Conservation (phyloP, 1,140 invertebrate genomes). For the Tetramorium simillimum region DNA sequence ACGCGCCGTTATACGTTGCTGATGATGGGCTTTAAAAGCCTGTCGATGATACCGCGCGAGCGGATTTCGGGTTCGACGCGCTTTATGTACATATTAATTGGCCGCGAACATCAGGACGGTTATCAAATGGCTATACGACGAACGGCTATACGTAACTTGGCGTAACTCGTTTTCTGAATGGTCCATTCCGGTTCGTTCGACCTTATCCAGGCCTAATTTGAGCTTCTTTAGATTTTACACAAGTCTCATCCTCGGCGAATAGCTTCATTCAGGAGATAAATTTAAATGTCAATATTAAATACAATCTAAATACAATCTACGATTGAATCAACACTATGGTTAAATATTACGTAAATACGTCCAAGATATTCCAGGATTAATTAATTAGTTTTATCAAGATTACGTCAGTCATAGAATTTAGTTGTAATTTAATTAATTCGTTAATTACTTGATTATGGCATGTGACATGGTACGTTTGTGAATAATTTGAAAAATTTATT, state of each 20-base stretch:
- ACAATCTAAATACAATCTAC: background rate
- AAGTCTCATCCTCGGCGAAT: background rate
- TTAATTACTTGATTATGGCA: background rate
- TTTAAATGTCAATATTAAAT: too few relatives aligned
- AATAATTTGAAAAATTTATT: background rate
- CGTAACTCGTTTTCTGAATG: constrained; percentile 1
- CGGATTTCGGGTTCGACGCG: constrained; percentile 30
- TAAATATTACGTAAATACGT: background rate
- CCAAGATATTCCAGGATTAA: background rate
- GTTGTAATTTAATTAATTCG: background rate
- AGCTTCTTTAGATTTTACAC: constrained; percentile 5
- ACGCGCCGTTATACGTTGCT: background rate
- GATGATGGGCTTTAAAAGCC: constrained; percentile 28
- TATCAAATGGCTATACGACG: background rate
- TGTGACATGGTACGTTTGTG: background rate
- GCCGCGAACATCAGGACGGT: background rate
- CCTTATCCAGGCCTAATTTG: background rate
- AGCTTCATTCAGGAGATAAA: background rate
- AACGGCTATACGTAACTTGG: background rate
- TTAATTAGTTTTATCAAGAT: background rate
- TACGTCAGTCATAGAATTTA: background rate
- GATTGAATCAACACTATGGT: background rate
- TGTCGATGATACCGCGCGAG: background rate
- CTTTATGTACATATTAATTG: constrained; percentile 24
- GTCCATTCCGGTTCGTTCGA: background rate